Evolutionary conservation across 2,797 vertebrate genomes (phyloP).

Genomic region (Vespertilio murinus): DNA sequence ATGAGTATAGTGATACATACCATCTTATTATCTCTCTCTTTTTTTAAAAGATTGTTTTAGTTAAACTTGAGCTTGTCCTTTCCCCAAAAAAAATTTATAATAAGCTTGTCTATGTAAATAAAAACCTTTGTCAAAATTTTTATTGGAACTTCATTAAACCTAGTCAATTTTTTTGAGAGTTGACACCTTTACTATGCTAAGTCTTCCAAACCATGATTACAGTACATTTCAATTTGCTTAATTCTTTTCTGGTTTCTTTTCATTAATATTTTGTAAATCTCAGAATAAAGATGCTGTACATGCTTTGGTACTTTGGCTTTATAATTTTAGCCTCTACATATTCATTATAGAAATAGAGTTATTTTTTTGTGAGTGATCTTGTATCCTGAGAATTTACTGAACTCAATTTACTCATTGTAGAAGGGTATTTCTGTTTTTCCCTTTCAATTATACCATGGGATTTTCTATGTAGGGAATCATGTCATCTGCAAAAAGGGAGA

Average conservation of each 20-base stretch:
- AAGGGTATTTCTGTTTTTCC: not conserved
- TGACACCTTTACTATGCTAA: not conserved
- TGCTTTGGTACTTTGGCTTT: not conserved
- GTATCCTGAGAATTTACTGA: not conserved
- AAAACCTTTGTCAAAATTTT: not conserved
- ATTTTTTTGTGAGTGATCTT: not conserved
- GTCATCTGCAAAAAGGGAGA: not conserved
- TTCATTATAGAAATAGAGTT: not conserved
- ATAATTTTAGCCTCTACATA: slow-evolving; percentile 6
- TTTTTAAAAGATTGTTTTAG: not conserved
- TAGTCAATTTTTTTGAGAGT: not conserved
- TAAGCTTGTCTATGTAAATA: not conserved
- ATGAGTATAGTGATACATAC: not conserved
- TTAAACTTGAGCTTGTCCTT: not conserved
- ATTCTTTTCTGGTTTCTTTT: not conserved
- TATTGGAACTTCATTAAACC: slow-evolving; percentile 30
- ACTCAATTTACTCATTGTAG: not conserved
- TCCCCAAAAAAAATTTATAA: not conserved
- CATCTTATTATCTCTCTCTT: not conserved
- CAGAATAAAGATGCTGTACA: not conserved
- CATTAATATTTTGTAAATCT: slow-evolving; percentile 27
- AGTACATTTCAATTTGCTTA: not conserved
- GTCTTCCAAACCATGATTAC: not conserved
- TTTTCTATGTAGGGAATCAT: not conserved
- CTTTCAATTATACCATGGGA: not conserved